These are phyloP conservation scores for Monomorium pharaonis DNA, from an alignment of 1,140 invertebrate species.

Conservation along the genomic window DNA sequence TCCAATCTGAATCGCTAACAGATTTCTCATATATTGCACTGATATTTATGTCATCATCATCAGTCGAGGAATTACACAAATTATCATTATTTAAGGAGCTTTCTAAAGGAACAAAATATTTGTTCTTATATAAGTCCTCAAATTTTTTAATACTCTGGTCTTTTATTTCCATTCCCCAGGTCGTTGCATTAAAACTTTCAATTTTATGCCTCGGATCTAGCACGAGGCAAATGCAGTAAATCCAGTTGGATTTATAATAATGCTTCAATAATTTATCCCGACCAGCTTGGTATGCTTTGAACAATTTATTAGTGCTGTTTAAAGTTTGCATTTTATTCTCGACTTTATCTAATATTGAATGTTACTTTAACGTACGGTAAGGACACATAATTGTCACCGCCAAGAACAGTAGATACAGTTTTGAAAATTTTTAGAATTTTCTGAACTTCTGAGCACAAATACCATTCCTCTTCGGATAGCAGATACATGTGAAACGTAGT, in stretches of 20 bases:
- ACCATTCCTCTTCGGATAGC: background rate
- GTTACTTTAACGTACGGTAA: background rate
- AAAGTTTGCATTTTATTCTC: background rate
- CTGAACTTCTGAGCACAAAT: background rate
- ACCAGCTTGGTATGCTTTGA: background rate
- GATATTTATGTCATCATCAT: background rate
- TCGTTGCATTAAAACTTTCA: background rate
- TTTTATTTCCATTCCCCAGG: background rate
- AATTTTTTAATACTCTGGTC: background rate
- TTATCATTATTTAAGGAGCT: background rate
- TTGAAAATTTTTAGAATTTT: background rate
- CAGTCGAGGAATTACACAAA: background rate
- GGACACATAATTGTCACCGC: background rate
- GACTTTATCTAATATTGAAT: constrained; percentile 1
- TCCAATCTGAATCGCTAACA: background rate
- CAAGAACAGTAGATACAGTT: constrained; percentile 1
- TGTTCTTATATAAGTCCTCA: background rate
- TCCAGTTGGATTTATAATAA: background rate
- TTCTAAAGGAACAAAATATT: background rate
- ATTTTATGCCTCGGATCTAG: background rate
- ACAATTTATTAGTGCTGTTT: background rate
- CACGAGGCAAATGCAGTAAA: background rate
- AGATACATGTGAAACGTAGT: background rate
- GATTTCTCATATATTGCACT: background rate
- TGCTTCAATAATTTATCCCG: background rate